These are phyloP conservation scores for Pangasius macronema DNA, from an alignment of 2,797 vertebrate species.

Conservation along the genomic window DNA sequence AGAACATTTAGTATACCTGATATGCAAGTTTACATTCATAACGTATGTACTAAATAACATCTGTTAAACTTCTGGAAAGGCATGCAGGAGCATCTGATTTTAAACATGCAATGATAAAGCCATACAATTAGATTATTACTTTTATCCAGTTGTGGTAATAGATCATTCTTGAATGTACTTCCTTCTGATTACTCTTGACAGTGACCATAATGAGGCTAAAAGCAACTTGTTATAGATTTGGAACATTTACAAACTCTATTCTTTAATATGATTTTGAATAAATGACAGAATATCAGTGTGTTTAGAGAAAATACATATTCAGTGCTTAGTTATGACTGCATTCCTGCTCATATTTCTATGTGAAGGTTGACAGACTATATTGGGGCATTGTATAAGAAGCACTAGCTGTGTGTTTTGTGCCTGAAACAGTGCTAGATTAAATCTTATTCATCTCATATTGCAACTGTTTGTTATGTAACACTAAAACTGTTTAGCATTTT, in stretches of 20 bases:
- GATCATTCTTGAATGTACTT: neutral
- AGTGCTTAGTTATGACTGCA: neutral
- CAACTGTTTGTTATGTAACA: neutral
- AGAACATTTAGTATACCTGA: neutral
- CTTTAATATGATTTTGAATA: neutral
- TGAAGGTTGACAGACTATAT: neutral
- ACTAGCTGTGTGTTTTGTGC: slow-evolving; percentile 7
- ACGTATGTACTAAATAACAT: neutral
- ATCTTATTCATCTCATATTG: neutral
- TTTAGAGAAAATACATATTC: neutral
- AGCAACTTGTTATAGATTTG: neutral
- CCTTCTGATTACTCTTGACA: neutral
- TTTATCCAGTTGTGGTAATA: neutral
- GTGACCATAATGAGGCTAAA: too few relatives aligned
- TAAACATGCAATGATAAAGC: neutral
- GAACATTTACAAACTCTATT: neutral
- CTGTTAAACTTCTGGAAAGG: neutral
- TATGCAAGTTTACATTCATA: neutral
- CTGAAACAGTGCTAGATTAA: neutral
- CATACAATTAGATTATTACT: neutral
- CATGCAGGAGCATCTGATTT: neutral
- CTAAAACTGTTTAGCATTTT: slow-evolving; percentile 1
- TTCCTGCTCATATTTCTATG: neutral
- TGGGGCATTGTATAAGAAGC: neutral
- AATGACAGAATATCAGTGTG: neutral